Evolutionary conservation across 2,797 vertebrate species (phyloP).

Genomic region (Cossypha caffra): DNA sequence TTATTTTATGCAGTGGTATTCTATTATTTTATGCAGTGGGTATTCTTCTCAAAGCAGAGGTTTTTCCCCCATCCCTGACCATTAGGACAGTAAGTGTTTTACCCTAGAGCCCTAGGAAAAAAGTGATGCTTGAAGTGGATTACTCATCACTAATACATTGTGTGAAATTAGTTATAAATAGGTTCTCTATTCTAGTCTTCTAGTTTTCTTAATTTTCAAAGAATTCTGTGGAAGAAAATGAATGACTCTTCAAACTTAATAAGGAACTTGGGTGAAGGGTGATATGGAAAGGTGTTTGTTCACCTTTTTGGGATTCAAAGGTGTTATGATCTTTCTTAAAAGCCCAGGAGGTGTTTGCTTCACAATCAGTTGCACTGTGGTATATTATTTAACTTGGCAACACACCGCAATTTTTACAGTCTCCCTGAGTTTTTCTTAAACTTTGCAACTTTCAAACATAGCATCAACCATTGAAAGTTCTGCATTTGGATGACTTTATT

Average conservation of each 20-base stretch:
- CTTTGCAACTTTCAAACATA: not conserved
- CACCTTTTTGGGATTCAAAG: not conserved
- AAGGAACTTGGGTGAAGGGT: not conserved
- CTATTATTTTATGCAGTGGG: not conserved
- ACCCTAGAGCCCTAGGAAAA: not conserved
- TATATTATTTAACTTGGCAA: not conserved
- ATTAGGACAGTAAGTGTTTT: not conserved
- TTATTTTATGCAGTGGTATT: not conserved
- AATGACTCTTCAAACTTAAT: not conserved
- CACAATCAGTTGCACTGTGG: not conserved
- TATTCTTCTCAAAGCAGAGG: not conserved
- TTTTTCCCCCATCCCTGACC: not conserved
- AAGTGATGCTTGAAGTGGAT: not conserved
- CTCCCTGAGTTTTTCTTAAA: not conserved
- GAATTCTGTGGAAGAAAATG: not conserved
- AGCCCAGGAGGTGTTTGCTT: not conserved
- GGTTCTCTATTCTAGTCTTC: not conserved
- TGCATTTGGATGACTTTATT: fast-evolving
- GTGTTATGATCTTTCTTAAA: not conserved
- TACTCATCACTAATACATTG: not conserved
- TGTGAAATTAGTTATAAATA: not conserved
- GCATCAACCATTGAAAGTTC: fast-evolving
- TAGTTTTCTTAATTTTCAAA: not conserved
- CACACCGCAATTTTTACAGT: not conserved
- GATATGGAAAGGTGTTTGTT: not conserved